Evolutionary conservation across 2,113 vertebrate species (phyloP).

Genomic region (Trogon melanurus): DNA sequence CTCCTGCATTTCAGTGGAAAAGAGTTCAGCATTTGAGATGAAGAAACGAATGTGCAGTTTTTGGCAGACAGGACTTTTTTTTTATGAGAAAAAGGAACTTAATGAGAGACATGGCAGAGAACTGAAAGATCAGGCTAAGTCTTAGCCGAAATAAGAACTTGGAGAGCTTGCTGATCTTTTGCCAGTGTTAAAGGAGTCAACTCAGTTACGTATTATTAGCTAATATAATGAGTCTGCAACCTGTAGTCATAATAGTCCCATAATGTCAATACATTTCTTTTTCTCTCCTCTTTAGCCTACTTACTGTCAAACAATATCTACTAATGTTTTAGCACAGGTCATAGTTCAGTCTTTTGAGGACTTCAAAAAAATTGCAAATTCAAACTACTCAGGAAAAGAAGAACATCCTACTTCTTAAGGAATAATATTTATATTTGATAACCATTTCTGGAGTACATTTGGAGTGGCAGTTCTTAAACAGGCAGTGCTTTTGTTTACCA

Average conservation of each 20-base stretch:
- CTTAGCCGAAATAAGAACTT: neutral
- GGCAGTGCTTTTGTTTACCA: neutral
- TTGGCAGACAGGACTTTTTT: neutral
- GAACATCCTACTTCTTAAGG: neutral
- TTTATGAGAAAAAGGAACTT: neutral
- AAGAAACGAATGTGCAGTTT: neutral
- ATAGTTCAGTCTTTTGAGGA: neutral
- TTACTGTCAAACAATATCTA: constrained; percentile 1
- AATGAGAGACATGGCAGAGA: neutral
- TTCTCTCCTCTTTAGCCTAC: neutral
- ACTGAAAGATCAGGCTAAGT: neutral
- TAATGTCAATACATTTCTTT: neutral
- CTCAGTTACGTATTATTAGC: neutral
- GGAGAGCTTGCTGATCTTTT: neutral
- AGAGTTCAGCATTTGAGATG: neutral
- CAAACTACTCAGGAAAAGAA: neutral
- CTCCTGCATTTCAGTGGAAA: neutral
- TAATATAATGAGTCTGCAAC: constrained; percentile 5
- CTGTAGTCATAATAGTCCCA: neutral
- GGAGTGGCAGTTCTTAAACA: neutral
- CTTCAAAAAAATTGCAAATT: neutral
- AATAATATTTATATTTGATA: neutral
- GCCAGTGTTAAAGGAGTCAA: neutral
- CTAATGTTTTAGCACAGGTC: neutral
- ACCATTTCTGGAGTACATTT: neutral